Conservation (phyloP, 1,140 invertebrate species). For the Coboldia fuscipes region DNA sequence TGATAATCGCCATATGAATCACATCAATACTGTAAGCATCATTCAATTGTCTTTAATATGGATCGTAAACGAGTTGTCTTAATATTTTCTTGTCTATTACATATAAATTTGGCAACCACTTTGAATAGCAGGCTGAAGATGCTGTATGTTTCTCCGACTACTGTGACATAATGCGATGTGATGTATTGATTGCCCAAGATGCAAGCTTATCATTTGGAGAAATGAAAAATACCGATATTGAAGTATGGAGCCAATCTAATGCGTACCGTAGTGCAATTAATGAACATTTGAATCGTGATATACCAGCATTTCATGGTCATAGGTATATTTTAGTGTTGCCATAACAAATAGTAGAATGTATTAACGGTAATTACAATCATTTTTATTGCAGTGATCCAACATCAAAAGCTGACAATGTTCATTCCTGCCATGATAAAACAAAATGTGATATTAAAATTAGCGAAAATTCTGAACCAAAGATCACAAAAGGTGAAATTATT, state of each 20-base stretch:
- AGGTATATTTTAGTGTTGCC: no score
- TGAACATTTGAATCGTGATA: neutral
- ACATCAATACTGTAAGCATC: constrained; percentile 54
- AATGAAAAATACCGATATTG: constrained; percentile 46
- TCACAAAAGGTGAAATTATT: no score
- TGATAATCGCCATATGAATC: constrained; percentile 66
- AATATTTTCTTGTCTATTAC: neutral
- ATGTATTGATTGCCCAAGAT: constrained; percentile 57
- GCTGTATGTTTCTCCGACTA: constrained; percentile 80
- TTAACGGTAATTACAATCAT: no score
- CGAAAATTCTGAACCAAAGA: no score
- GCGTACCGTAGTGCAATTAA: neutral
- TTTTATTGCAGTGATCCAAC: no score
- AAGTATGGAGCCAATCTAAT: constrained; percentile 41
- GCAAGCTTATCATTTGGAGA: constrained; percentile 30
- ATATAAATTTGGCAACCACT: neutral
- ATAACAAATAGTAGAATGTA: no score
- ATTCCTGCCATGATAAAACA: no score
- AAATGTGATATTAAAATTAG: no score
- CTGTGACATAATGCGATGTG: constrained; percentile 88
- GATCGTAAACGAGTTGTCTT: neutral
- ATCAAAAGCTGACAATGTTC: no score
- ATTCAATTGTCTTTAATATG: neutral
- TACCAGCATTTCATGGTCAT: no score
- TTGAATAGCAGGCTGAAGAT: constrained; percentile 48